A percentile compares a stretch with the other conserved stretches of the same genome.
Evolutionary conservation across 2,113 vertebrate species (phyloP).

Genomic region (Emberiza fucata): DNA sequence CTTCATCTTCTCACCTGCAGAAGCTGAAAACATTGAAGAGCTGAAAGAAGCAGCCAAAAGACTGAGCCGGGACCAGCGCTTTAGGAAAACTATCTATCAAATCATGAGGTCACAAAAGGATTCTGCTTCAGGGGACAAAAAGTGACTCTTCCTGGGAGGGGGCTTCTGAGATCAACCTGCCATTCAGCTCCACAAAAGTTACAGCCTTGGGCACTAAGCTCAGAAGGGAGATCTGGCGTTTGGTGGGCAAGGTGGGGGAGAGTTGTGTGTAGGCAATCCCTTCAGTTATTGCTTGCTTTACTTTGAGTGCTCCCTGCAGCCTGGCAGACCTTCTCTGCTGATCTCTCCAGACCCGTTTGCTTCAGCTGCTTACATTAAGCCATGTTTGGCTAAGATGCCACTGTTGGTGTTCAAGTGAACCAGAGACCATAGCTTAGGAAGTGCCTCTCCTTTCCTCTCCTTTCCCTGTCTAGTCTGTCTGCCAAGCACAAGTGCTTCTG

Average conservation of each 20-base stretch:
- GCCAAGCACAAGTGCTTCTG: neutral
- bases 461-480: neutral
- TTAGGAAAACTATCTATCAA: constrained; percentile 86
- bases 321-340: neutral
- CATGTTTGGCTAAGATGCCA: neutral
- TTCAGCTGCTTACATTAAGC: neutral
- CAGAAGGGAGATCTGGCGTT: neutral
- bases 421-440: neutral
- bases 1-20: constrained; percentile 74
- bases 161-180: neutral
- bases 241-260: neutral
- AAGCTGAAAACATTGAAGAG: constrained; percentile 82
- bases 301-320: neutral
- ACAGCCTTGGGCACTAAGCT: neutral
- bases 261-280: neutral
- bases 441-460: neutral
- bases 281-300: constrained; percentile 5
- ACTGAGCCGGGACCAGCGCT: constrained; percentile 85
- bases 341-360: neutral
- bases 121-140: constrained; percentile 61
- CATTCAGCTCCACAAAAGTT: neutral
- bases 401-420: neutral
- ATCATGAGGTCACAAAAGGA: constrained; percentile 81
- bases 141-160: constrained; percentile 42
- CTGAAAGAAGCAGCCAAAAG: constrained; percentile 84